Conservation (phyloP, 2,888 invertebrate genomes). For the Cataglyphis altisquamis region DNA sequence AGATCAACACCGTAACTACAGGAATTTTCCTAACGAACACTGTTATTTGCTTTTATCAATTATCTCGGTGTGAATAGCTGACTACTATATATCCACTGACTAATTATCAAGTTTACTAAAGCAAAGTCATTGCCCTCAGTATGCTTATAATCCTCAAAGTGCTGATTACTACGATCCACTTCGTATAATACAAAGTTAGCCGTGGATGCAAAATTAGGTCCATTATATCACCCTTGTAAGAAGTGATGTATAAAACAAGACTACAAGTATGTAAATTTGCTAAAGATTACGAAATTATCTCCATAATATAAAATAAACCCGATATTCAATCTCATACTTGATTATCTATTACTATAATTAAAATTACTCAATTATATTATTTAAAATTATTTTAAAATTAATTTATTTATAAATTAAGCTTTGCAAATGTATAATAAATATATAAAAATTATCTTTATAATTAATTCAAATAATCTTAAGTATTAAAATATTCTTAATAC, state of each 20-base stretch:
- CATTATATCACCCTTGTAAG: background rate
- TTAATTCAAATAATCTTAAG: constrained; percentile 2
- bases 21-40: constrained; percentile 6
- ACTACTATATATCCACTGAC: background rate
- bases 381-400: background rate
- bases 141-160: constrained; percentile 14
- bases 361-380: background rate
- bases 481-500: background rate
- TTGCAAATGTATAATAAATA: background rate
- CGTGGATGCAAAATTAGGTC: constrained; percentile 12
- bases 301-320: background rate
- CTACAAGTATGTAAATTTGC: background rate
- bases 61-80: constrained; percentile 21
- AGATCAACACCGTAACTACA: background rate
- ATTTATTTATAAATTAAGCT: background rate
- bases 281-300: constrained; percentile 1
- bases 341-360: background rate
- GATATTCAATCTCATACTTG: background rate
- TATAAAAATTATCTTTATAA: background rate
- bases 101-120: constrained; percentile 45
- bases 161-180: constrained; percentile 31
- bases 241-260: background rate
- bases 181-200: constrained; percentile 28
- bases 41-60: constrained; percentile 11
- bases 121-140: constrained; percentile 5